Evolutionary conservation across 2,888 invertebrate species (phyloP).

Genomic region (Ormyrus thymus): DNA sequence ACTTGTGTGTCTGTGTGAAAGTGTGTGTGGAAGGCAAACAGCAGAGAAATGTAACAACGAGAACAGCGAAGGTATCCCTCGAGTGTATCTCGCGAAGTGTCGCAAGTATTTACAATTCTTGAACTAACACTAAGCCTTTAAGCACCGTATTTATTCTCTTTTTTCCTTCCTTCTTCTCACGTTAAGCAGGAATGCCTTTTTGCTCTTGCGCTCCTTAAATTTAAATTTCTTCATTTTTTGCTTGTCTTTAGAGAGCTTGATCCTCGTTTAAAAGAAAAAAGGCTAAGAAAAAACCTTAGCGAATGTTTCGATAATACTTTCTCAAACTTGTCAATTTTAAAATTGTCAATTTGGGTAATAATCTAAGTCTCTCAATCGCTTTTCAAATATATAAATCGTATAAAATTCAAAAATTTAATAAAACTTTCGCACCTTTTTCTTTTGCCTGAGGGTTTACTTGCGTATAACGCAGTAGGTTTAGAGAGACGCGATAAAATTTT

Average conservation of each 20-base stretch:
- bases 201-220: conserved; percentile 52
- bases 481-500: conserved; percentile 28
- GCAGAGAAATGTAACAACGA: conserved; percentile 44
- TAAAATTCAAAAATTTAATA: conserved; percentile 50
- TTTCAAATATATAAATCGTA: conserved; percentile 46
- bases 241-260: conserved; percentile 47
- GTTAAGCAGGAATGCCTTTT: conserved; percentile 59
- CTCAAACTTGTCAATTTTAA: conserved; percentile 43
- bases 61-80: conserved; percentile 26
- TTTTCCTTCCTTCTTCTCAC: conserved; percentile 12
- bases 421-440: conserved; percentile 41
- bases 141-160: conserved; percentile 54
- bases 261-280: conserved; percentile 47
- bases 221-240: conserved; percentile 26
- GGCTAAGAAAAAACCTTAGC: conserved; percentile 44
- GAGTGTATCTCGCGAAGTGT: conserved; percentile 28
- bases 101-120: conserved; percentile 52
- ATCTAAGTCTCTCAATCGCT: conserved; percentile 1
- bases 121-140: conserved; percentile 53
- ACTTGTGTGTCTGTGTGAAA: background rate
- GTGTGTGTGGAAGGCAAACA: conserved; percentile 50
- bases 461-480: background rate
- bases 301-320: conserved; percentile 52
- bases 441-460: conserved; percentile 24
- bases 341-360: conserved; percentile 40